A percentile compares a stretch with the other conserved stretches of the same genome.
These are phyloP conservation scores for Helicoverpa zea DNA, from an alignment of 1,140 invertebrate species.

Conservation along the genomic window DNA sequence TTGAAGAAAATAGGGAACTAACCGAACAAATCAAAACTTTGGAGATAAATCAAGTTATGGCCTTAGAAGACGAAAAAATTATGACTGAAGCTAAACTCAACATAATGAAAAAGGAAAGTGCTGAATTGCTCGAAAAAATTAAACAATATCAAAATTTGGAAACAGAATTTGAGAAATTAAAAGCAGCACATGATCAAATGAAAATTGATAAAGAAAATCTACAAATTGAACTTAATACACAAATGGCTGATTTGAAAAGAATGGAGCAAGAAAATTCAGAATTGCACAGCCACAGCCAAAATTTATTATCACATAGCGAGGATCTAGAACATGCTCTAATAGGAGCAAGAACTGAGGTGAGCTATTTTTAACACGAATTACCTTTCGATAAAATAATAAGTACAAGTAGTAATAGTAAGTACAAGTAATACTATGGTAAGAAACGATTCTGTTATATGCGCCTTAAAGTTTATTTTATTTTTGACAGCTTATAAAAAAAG, in stretches of 20 bases:
- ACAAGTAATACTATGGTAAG: background rate
- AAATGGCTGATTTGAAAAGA: slow-evolving; percentile 60
- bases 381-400: background rate
- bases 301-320: slow-evolving; percentile 65
- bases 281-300: slow-evolving; percentile 62
- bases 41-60: slow-evolving; percentile 52
- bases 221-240: slow-evolving; percentile 60
- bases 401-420: no score
- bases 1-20: slow-evolving; percentile 67
- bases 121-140: slow-evolving; percentile 62
- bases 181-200: slow-evolving; percentile 56
- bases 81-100: slow-evolving; percentile 58
- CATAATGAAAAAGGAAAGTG: slow-evolving; percentile 64
- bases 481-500: slow-evolving; percentile 59
- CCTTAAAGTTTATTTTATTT: slow-evolving; percentile 9
- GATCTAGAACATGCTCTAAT: slow-evolving; percentile 70
- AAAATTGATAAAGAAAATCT: slow-evolving; percentile 68
- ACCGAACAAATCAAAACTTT: slow-evolving; percentile 59
- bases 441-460: background rate
- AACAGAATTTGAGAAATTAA: slow-evolving; percentile 62
- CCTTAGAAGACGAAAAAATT: slow-evolving; percentile 64
- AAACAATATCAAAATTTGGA: slow-evolving; percentile 65
- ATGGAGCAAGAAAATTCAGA: slow-evolving; percentile 65
- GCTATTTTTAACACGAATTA: background rate
- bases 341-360: slow-evolving; percentile 66